Percentiles rank a stretch among this genome's conserved stretches.
These are phyloP conservation scores for Campylomormyrus tamandua DNA, from an alignment of 2,113 vertebrate species.

Conservation along the genomic window DNA sequence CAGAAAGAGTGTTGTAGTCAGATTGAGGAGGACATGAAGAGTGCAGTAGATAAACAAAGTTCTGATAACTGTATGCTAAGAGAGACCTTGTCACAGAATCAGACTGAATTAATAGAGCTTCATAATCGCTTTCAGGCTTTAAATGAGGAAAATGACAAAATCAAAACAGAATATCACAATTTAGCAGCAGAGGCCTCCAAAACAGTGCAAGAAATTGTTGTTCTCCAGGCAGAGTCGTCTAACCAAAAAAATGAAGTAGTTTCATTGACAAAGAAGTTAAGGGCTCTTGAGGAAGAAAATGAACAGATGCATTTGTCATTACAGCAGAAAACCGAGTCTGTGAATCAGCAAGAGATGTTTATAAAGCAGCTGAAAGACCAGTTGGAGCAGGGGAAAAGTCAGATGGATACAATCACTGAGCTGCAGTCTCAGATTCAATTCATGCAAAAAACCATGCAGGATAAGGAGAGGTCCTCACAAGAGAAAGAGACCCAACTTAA, in stretches of 20 bases:
- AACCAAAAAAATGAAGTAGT: slow-evolving; percentile 47
- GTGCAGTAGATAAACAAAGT: slow-evolving; percentile 41
- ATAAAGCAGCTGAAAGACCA: slow-evolving; percentile 56
- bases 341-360: slow-evolving; percentile 55
- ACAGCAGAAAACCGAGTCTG: slow-evolving; percentile 51
- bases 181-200: slow-evolving; percentile 32
- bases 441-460: slow-evolving; percentile 40
- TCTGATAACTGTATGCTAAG: slow-evolving; percentile 49
- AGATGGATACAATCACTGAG: slow-evolving; percentile 51
- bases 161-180: slow-evolving; percentile 60
- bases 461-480: slow-evolving; percentile 50
- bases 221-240: slow-evolving; percentile 49
- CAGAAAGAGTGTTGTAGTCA: slow-evolving; percentile 38
- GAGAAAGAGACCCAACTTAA: slow-evolving; percentile 53
- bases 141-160: slow-evolving; percentile 54
- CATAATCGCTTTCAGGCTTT: slow-evolving; percentile 50
- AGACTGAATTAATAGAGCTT: slow-evolving; percentile 46
- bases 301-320: slow-evolving; percentile 47
- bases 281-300: slow-evolving; percentile 42
- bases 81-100: slow-evolving; percentile 43
- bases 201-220: slow-evolving; percentile 49
- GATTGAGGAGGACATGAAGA: slow-evolving; percentile 53
- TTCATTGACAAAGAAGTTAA: slow-evolving; percentile 53
- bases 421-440: slow-evolving; percentile 52
- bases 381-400: slow-evolving; percentile 46